These are phyloP conservation scores for Palythoa grandiflora DNA, from an alignment of 92 coral and sea anemone species.

Conservation along the genomic window DNA sequence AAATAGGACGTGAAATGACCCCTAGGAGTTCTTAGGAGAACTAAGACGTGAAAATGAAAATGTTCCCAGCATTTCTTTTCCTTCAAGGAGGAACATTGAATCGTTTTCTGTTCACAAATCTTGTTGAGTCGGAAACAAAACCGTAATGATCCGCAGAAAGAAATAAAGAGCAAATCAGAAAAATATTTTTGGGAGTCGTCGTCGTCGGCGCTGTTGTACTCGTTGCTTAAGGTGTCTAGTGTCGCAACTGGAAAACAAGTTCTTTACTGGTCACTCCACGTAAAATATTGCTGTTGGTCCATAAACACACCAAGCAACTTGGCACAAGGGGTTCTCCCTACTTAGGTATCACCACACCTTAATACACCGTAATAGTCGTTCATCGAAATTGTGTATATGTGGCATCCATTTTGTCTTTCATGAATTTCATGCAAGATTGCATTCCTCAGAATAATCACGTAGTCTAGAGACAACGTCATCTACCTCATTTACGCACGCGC, in stretches of 20 bases:
- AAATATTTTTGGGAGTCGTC: too few species aligned
- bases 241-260: slow-evolving; percentile 25
- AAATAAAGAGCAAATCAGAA: too few species aligned
- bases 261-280: slow-evolving; percentile 48
- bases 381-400: slow-evolving; percentile 50
- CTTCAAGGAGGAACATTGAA: too few species aligned
- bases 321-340: slow-evolving; percentile 10
- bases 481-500: slow-evolving; percentile 23
- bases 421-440: slow-evolving; percentile 51
- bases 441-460: slow-evolving; percentile 44
- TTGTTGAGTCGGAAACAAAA: too few species aligned
- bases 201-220: too few species aligned
- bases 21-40: too few species aligned
- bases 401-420: slow-evolving; percentile 61
- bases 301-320: slow-evolving; percentile 20
- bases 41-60: too few species aligned
- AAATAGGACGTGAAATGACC: too few species aligned
- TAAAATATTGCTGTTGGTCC: slow-evolving; percentile 54
- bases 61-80: too few species aligned
- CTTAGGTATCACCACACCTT: slow-evolving; percentile 24
- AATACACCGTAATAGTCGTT: not conserved
- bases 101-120: too few species aligned
- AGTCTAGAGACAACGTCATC: slow-evolving; percentile 37
- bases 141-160: too few species aligned
- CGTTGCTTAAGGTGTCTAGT: not conserved